Base-by-base conservation (phyloP, 37 sponge, comb jelly and placozoan genomes). In the Haliclona indistincta region DNA sequence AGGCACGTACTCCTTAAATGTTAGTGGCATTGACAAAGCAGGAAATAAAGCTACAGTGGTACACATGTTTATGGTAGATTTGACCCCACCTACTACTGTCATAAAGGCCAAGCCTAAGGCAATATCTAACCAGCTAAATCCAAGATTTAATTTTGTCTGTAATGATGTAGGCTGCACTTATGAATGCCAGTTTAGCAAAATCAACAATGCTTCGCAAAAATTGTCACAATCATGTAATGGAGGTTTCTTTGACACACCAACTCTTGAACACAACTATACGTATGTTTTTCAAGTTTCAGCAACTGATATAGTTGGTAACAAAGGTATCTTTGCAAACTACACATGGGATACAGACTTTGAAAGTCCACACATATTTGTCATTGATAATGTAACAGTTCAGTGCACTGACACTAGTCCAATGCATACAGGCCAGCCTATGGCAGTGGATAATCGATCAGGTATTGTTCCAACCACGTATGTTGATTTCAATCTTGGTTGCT, bases 301-400 rank as follows among this genome's bases (percentile, higher is more conserved):
- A 15, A 73, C 74, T 40, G 82, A 81, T 65, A 23, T 3, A 4
- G 82, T 73, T 53, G 74, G 82, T 23, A 81, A 81, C 55, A 37
- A n/a, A 7, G 82, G 67, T 11, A 52, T 63, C 2, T 13, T 30
- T 36, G 35, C 52, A 7, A 34, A 0, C 5, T 64, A 73, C 52
- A 26, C 32, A 6, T 81, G 82, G 82, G 65, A 49, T 22, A 75
- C 76, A 35, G 76, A 75, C 37, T 75, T 75, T 63, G 76, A 63
- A 29, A 2, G 15, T 2, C 76, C 76, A 29, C 28, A 8, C 19
- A 42, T 75, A 6, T 41, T 63, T 62, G 65, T 63, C 5, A 39
- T 75, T 3, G 30, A 1, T 3, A 73, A 72, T 49, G 19, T 39
- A 65, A 81, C 47, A 29, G 28, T 65, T 23, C 33, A 43, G 2